Evolutionary conservation across 2,888 invertebrate genomes (phyloP).

Genomic region (Xestia rhomboidea): DNA sequence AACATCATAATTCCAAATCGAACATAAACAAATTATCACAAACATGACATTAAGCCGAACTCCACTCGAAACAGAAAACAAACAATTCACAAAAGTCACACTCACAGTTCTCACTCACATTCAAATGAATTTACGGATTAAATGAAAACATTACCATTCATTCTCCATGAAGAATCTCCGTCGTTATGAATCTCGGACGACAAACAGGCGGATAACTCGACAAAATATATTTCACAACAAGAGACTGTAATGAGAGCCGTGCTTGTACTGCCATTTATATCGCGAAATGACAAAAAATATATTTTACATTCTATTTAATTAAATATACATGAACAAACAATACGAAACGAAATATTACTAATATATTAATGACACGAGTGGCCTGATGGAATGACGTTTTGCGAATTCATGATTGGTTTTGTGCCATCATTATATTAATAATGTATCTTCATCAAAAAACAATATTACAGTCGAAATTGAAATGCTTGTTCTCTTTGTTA

Average conservation of each 20-base stretch:
- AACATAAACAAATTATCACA: neutral
- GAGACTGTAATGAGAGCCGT: constrained; percentile 51
- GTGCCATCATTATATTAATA: neutral
- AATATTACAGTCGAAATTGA: constrained; percentile 28
- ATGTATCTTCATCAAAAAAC: neutral
- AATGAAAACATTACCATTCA: constrained; percentile 64
- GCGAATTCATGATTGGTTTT: constrained; percentile 27
- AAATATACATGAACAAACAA: constrained; percentile 43
- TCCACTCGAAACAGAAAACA: constrained; percentile 20
- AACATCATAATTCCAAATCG: neutral
- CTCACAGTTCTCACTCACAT: constrained; percentile 40
- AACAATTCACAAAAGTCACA: constrained; percentile 28
- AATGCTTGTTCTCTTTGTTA: constrained; percentile 79
- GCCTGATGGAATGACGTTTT: constrained; percentile 13
- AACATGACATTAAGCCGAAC: constrained; percentile 24
- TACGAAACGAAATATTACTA: constrained; percentile 22
- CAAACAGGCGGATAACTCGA: constrained; percentile 49
- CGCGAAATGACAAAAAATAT: constrained; percentile 38
- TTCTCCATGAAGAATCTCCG: constrained; percentile 57
- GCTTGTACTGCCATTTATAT: constrained; percentile 50
- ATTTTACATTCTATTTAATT: constrained; percentile 31
- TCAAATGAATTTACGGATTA: constrained; percentile 48
- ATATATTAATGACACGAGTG: constrained; percentile 22
- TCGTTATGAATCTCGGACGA: constrained; percentile 59
- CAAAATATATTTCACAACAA: constrained; percentile 64